Evolutionary conservation across 2,797 vertebrate genomes (phyloP).

Genomic region (Graptemys geographica): DNA sequence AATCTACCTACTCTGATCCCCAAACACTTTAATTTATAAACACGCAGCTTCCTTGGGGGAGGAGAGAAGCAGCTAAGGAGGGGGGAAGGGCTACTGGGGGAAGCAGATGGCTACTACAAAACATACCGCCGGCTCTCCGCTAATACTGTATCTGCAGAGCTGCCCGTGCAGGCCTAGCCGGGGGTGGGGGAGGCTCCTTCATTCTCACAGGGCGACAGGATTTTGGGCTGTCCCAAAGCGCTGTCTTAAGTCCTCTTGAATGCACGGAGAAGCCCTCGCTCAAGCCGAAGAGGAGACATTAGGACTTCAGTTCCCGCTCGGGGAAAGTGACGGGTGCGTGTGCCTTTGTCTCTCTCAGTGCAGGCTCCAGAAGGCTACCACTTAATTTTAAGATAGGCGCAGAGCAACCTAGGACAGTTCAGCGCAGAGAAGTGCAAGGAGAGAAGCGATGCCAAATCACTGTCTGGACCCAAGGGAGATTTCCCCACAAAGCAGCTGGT

Average conservation of each 20-base stretch:
- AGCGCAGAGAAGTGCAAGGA: neutral
- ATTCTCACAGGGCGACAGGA: neutral
- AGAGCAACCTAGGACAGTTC: neutral
- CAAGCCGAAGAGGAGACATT: neutral
- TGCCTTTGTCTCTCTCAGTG: conserved; percentile 27
- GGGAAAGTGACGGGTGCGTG: neutral
- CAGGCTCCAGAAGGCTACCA: conserved; percentile 63
- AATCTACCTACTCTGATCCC: neutral
- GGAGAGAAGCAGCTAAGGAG: neutral
- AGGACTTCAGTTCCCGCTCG: neutral
- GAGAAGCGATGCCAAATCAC: neutral
- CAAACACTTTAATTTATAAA: neutral
- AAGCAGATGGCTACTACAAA: too few relatives aligned
- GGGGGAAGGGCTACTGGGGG: neutral
- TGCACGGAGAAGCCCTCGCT: neutral
- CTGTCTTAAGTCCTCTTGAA: neutral
- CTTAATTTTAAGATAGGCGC: conserved; percentile 51
- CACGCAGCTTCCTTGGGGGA: neutral
- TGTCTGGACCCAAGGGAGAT: neutral
- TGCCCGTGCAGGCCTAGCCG: neutral
- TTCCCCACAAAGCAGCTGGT: neutral
- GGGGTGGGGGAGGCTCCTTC: too few relatives aligned
- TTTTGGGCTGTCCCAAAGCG: neutral
- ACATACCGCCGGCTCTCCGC: too few relatives aligned
- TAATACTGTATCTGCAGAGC: neutral